Base-by-base conservation (phyloP, 2,113 vertebrate genomes). In the Hassar affinis region DNA sequence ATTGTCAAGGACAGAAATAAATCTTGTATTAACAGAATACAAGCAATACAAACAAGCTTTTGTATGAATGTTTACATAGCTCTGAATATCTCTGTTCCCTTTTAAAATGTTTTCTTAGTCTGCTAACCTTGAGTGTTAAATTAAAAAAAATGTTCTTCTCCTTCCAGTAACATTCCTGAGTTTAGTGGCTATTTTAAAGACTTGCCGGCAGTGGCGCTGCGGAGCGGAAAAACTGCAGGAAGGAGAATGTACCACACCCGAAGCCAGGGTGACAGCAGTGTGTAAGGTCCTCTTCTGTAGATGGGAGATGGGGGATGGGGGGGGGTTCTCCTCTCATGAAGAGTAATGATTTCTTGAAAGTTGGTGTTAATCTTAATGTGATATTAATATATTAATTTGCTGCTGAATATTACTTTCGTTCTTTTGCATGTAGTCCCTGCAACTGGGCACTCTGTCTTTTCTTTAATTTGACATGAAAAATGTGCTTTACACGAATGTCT, bases 171-270 rank as follows among this genome's bases (percentile, higher is more conserved):
- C 92, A 98, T 99, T 88, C 93, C 97, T 78, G 96, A 98, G 94
- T 99, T 99, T 90, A 98, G 97, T 95, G 96, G 97, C 92, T 99
- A 97, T 92, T 99, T 99, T 93, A 99, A 98, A 91, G 97, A 98
- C 84, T 59, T 99, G 91, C 98, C 98, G 1, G 97, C 97, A 0
- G 97, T 99, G 89, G 96, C 98, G 86, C 92, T 99, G 78, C 95
- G 97, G 89, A 99, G 98, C 61, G 98, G 98, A 79, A 99, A 99
- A 92, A 98, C 96, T 0, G 97, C 98, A 57, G 98, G 98, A 83
- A 95, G 96, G 72, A 91, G 97, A 87, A 98, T 96, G 79, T 99
- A 99, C 93, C 98, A 99, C 90, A 99, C 98, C 88, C 93, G 98
- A 89, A 99, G 98, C 92, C 97, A 99, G 89, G 98, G 98, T 56